Evolutionary conservation across 2,797 vertebrate species (phyloP).

Genomic region (Distichodus sexfasciatus): DNA sequence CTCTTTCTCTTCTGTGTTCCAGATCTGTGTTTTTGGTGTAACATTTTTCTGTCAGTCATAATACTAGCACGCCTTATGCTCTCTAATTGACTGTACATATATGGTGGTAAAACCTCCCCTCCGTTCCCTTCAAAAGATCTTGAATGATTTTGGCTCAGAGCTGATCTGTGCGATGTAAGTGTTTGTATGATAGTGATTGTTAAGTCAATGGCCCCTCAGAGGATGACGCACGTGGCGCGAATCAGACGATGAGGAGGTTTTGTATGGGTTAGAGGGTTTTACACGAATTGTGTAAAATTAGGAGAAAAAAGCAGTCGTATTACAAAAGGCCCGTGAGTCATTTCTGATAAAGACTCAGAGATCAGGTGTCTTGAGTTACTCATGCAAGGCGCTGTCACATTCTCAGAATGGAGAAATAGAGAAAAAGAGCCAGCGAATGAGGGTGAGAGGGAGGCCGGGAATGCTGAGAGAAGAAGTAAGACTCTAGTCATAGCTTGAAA

Average conservation of each 20-base stretch:
- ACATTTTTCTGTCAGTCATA: not conserved
- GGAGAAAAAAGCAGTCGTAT: not conserved
- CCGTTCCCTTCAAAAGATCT: not conserved
- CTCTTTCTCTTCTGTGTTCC: no score
- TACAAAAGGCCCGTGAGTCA: slow-evolving; percentile 2
- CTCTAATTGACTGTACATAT: not conserved
- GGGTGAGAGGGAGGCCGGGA: not conserved
- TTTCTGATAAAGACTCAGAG: slow-evolving; percentile 16
- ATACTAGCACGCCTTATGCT: not conserved
- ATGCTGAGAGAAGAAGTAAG: not conserved
- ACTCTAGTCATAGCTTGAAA: not conserved
- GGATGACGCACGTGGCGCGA: no score
- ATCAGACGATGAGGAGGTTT: no score
- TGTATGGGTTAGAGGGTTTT: no score
- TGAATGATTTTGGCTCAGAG: not conserved
- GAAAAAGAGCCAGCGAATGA: not conserved
- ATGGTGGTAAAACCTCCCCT: not conserved
- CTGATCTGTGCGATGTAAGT: no score
- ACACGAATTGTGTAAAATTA: no score
- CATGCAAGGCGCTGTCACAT: no score
- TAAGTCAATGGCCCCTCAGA: no score
- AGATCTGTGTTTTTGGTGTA: not conserved
- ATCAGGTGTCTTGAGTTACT: no score
- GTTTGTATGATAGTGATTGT: no score
- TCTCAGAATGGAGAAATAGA: no score